Evolutionary conservation across 2,888 invertebrate species (phyloP).

Genomic region (Phasia obesa): DNA sequence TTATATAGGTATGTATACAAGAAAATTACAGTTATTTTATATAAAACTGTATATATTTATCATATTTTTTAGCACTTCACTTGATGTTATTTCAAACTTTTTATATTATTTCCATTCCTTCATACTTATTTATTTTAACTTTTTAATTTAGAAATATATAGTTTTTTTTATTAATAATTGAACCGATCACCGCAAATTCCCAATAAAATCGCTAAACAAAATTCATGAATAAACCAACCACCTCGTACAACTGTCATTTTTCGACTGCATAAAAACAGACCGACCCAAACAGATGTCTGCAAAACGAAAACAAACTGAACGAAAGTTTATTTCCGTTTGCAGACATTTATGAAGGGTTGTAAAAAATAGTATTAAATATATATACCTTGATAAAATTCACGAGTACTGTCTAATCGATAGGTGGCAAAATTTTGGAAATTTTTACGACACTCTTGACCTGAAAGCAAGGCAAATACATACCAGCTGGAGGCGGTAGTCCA

Average conservation of each 20-base stretch:
- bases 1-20: slow-evolving; percentile 39
- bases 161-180: slow-evolving; percentile 44
- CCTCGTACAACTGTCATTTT: slow-evolving; percentile 64
- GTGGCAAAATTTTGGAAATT: too few species aligned
- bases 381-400: too few species aligned
- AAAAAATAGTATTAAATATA: slow-evolving; percentile 5
- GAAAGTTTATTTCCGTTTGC: slow-evolving; percentile 29
- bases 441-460: too few species aligned
- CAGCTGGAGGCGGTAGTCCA: too few species aligned
- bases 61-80: not conserved
- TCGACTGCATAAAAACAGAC: slow-evolving; percentile 53
- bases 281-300: slow-evolving; percentile 45
- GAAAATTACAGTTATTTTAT: slow-evolving; percentile 58
- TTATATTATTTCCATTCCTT: not conserved
- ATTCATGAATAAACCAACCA: slow-evolving; percentile 31
- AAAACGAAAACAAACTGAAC: slow-evolving; percentile 42
- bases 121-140: not conserved
- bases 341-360: slow-evolving; percentile 28
- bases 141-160: slow-evolving; percentile 7
- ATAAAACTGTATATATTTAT: slow-evolving; percentile 34
- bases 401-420: too few species aligned
- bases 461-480: too few species aligned
- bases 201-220: slow-evolving; percentile 34
- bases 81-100: slow-evolving; percentile 1
- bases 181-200: slow-evolving; percentile 57